Percentiles rank a stretch among this genome's conserved stretches.
Evolutionary conservation across 2,888 invertebrate species (phyloP).

Genomic region (Lithophane socia): DNA sequence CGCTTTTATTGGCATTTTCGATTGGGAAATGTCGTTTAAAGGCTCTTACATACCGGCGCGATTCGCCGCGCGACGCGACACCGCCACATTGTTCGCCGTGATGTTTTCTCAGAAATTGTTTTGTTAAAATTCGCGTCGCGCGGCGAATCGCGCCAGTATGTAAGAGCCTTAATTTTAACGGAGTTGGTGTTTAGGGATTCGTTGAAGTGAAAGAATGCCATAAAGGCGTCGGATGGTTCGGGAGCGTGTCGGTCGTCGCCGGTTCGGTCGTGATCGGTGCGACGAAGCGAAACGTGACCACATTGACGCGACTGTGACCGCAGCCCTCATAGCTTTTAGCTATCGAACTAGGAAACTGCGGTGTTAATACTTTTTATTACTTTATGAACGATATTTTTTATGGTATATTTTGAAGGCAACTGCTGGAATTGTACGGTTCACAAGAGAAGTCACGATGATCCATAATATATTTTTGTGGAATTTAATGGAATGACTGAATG

Average conservation of each 20-base stretch:
- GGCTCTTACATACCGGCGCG: too few species aligned
- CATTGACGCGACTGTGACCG: slow-evolving; percentile 48
- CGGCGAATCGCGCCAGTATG: too few species aligned
- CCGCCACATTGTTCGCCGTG: too few species aligned
- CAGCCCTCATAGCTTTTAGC: slow-evolving; percentile 54
- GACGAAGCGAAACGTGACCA: slow-evolving; percentile 70
- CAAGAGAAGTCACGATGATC: slow-evolving; percentile 28
- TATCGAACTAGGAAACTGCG: slow-evolving; percentile 67
- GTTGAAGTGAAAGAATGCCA: slow-evolving; percentile 67
- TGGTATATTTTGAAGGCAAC: slow-evolving; percentile 8
- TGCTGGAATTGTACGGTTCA: background rate
- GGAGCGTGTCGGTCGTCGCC: slow-evolving; percentile 44
- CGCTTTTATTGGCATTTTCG: slow-evolving; percentile 4
- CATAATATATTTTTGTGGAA: background rate
- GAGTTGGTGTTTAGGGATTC: slow-evolving; percentile 36
- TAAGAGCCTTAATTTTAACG: background rate
- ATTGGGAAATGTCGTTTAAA: slow-evolving; percentile 19
- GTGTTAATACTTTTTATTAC: slow-evolving; percentile 48
- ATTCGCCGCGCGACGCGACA: too few species aligned
- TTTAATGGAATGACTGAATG: background rate
- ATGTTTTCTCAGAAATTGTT: too few species aligned
- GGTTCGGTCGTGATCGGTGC: slow-evolving; percentile 66
- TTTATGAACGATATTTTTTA: slow-evolving; percentile 50
- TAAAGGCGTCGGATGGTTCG: slow-evolving; percentile 40
- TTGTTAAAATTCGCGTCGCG: too few species aligned